A percentile compares a stretch with the other conserved stretches of the same genome.
These are phyloP conservation scores for Diadema setosum DNA, from an alignment of 35 echinoderm and acorn worm genomes.

Conservation along the genomic window DNA sequence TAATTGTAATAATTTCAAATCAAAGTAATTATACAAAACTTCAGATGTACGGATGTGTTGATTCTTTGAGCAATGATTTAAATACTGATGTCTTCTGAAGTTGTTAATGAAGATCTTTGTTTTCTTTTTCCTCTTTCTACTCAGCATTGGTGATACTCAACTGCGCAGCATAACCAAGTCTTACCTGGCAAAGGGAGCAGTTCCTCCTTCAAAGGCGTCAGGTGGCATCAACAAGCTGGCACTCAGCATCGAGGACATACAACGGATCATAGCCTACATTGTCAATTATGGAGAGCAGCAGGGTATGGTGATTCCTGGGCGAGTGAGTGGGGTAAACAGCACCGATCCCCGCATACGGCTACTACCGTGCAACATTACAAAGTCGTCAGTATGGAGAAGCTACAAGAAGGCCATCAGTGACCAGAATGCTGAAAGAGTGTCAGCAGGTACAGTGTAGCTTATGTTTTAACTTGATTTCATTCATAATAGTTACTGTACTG, in stretches of 20 bases:
- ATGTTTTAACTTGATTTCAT: too few relatives aligned
- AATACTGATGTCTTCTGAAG: too few relatives aligned
- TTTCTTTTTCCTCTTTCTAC: not conserved
- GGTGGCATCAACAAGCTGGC: constrained; percentile 8
- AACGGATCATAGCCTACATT: not conserved
- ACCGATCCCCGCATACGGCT: not conserved
- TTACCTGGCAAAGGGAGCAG: constrained; percentile 28
- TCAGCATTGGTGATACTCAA: not conserved
- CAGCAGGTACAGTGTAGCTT: not conserved
- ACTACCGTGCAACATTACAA: not conserved
- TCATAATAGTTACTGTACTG: too few relatives aligned
- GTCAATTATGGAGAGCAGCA: not conserved
- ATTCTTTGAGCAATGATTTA: too few relatives aligned
- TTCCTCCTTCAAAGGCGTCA: not conserved
- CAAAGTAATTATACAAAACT: too few relatives aligned
- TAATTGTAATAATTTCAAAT: too few relatives aligned
- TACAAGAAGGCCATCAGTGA: not conserved
- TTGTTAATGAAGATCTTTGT: too few relatives aligned
- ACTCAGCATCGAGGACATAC: not conserved
- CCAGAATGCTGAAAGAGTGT: not conserved
- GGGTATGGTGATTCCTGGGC: not conserved
- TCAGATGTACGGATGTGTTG: too few relatives aligned
- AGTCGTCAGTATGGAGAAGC: not conserved
- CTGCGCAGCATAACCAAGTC: not conserved
- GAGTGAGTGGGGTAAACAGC: not conserved